Conservation (phyloP, 2,888 invertebrate species). For the Amphipyra tragopoginis region DNA sequence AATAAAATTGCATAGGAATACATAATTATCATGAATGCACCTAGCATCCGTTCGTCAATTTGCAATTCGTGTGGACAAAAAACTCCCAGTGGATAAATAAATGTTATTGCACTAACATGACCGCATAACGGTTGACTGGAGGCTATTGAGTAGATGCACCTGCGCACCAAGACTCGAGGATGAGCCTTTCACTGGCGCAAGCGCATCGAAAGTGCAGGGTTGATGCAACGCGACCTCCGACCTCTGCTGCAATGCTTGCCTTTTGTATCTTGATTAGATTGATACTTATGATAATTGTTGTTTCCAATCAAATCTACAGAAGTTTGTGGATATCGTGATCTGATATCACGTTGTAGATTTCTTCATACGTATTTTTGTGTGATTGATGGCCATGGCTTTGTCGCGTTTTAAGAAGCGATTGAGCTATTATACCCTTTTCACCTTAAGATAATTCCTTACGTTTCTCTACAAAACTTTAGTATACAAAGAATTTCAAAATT, state of each 20-base stretch:
- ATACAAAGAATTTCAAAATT: too few relatives aligned
- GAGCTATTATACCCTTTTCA: too few relatives aligned
- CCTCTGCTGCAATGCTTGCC: slow-evolving; percentile 65
- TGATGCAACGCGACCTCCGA: slow-evolving; percentile 84
- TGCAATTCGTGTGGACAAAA: slow-evolving; percentile 50
- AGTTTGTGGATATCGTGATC: slow-evolving; percentile 45
- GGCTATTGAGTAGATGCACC: slow-evolving; percentile 70
- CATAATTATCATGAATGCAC: slow-evolving; percentile 1
- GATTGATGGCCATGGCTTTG: slow-evolving; percentile 23
- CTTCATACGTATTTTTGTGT: slow-evolving; percentile 18
- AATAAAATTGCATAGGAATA: slow-evolving; percentile 5
- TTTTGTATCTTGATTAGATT: slow-evolving; percentile 63
- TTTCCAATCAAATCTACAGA: slow-evolving; percentile 55
- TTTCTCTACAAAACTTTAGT: too few relatives aligned
- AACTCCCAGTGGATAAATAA: slow-evolving; percentile 49
- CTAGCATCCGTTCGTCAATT: slow-evolving; percentile 58
- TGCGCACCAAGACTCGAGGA: slow-evolving; percentile 66
- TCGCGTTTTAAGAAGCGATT: too few relatives aligned
- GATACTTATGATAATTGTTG: slow-evolving; percentile 56
- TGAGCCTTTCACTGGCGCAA: slow-evolving; percentile 85
- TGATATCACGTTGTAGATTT: slow-evolving; percentile 37
- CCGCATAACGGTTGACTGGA: slow-evolving; percentile 62
- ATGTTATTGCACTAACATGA: slow-evolving; percentile 63
- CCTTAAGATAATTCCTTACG: too few relatives aligned
- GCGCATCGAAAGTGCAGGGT: slow-evolving; percentile 85